phyloP scores from a whole-genome alignment of 2,797 vertebrate genomes.

The Chelidonichthys spinosus region DNA sequence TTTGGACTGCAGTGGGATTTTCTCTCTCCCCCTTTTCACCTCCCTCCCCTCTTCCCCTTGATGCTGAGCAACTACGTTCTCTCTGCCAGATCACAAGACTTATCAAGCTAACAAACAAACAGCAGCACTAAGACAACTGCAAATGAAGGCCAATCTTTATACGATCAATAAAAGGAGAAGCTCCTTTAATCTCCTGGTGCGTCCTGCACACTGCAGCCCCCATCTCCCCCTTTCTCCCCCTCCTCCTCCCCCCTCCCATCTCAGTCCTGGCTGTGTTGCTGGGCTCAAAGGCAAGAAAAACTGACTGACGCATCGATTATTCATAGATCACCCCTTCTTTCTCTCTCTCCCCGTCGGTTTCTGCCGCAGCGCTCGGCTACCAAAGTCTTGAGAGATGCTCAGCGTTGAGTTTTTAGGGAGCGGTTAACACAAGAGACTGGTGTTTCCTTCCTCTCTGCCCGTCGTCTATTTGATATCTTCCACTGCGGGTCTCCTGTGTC shows the following conservation, averaged over 20 bases:
- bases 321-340: constrained; percentile 77
- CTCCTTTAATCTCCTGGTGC: constrained; percentile 77
- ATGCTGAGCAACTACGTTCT: constrained; percentile 77
- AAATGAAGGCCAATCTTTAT: constrained; percentile 83
- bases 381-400: constrained; percentile 31
- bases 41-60: constrained; percentile 55
- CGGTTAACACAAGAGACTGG: constrained; percentile 1
- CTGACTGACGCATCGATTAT: constrained; percentile 80
- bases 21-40: constrained; percentile 33
- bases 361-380: constrained; percentile 44
- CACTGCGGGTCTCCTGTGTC: constrained; percentile 34
- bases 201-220: constrained; percentile 66
- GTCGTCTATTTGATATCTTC: constrained; percentile 42
- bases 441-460: constrained; percentile 38
- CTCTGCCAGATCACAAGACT: constrained; percentile 78
- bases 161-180: constrained; percentile 79
- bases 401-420: constrained; percentile 18
- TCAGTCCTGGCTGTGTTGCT: constrained; percentile 72
- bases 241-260: constrained; percentile 52
- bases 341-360: constrained; percentile 15
- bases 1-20: constrained; percentile 65
- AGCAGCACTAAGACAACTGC: constrained; percentile 75
- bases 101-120: constrained; percentile 81
- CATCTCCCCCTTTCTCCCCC: constrained; percentile 49
- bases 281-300: constrained; percentile 75